These are phyloP conservation scores for Colossoma macropomum DNA, from an alignment of 2,113 vertebrate genomes.

Conservation along the genomic window DNA sequence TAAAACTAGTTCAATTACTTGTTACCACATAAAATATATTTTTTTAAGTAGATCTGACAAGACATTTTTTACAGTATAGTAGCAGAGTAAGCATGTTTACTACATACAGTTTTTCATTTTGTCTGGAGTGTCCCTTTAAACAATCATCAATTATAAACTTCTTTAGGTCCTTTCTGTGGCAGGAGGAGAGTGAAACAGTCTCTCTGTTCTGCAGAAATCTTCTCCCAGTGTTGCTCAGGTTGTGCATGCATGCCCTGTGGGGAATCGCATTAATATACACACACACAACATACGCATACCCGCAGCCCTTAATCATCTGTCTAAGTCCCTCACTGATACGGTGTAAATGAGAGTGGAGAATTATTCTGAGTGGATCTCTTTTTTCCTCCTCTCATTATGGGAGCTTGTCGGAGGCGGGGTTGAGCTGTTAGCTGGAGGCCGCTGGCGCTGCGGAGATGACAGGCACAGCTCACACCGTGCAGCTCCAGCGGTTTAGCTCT, in stretches of 20 bases:
- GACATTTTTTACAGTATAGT: no score
- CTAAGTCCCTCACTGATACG: slow-evolving; percentile 53
- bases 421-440: slow-evolving; percentile 48
- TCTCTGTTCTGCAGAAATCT: slow-evolving; percentile 17
- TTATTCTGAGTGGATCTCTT: slow-evolving; percentile 59
- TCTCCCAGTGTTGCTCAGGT: slow-evolving; percentile 41
- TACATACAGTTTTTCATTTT: not conserved
- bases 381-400: slow-evolving; percentile 52
- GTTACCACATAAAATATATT: no score
- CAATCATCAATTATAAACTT: no score
- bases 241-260: slow-evolving; percentile 38
- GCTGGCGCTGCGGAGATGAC: slow-evolving; percentile 39
- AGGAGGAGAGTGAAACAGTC: slow-evolving; percentile 12
- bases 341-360: slow-evolving; percentile 67
- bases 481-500: slow-evolving; percentile 52
- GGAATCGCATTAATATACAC: slow-evolving; percentile 46
- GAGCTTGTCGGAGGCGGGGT: slow-evolving; percentile 57
- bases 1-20: no score
- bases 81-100: no score
- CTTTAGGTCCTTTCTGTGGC: no score
- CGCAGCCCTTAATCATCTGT: slow-evolving; percentile 55
- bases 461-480: slow-evolving; percentile 26
- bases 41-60: no score
- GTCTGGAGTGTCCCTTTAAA: no score
- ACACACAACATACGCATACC: slow-evolving; percentile 47